Evolutionary conservation across 2,113 vertebrate species (phyloP).

Genomic region (Cynoglossus semilaevis): DNA sequence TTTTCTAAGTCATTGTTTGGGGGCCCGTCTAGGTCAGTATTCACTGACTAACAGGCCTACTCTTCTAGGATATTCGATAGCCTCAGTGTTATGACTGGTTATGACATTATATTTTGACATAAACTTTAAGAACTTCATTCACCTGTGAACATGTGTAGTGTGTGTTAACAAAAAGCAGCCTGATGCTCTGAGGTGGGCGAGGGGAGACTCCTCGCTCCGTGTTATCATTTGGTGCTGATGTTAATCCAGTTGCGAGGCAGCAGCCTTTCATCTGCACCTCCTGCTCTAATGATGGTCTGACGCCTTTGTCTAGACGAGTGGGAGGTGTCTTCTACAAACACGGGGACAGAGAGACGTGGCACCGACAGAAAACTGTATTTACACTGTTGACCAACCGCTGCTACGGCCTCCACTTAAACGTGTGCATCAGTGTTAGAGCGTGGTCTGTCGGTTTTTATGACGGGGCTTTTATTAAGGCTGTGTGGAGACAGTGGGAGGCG

Average conservation of each 20-base stretch:
- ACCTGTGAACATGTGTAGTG: background rate
- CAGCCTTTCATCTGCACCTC: conserved; percentile 4
- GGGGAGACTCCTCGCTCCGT: background rate
- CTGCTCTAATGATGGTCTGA: conserved; percentile 25
- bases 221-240: conserved; percentile 7
- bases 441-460: conserved; percentile 26
- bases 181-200: background rate
- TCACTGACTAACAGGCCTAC: too few relatives aligned
- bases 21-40: too few relatives aligned
- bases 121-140: too few relatives aligned
- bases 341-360: conserved; percentile 4
- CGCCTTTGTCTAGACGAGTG: conserved; percentile 45
- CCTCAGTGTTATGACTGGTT: background rate
- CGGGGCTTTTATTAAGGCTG: conserved; percentile 24
- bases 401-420: conserved; percentile 20
- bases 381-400: background rate
- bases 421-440: conserved; percentile 23
- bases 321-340: conserved; percentile 16
- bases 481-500: conserved; percentile 8
- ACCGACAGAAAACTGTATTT: conserved; percentile 31
- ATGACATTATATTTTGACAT: background rate
- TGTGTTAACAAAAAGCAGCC: background rate
- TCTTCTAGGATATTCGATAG: background rate
- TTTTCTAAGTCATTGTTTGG: too few relatives aligned
- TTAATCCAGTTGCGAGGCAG: background rate